phyloP scores from a whole-genome alignment of 2,113 vertebrate species.

The Donacobius atricapilla region DNA sequence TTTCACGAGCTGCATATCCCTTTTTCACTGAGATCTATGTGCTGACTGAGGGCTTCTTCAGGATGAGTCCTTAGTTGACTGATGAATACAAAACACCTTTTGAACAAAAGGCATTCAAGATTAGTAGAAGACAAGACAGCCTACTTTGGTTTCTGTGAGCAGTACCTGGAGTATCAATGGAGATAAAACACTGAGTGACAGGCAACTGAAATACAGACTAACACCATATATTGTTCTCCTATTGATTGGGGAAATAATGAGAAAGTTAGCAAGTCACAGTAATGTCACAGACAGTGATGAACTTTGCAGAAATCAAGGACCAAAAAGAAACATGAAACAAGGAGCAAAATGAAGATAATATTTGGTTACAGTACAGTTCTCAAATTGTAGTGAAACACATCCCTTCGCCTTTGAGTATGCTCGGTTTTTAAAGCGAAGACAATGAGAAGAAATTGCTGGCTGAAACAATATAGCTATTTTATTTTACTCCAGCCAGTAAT shows the following conservation, averaged over 20 bases:
- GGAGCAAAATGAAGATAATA: conserved; percentile 89
- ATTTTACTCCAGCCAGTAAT: conserved; percentile 87
- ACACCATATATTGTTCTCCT: conserved; percentile 85
- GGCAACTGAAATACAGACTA: conserved; percentile 77
- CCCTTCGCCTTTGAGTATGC: conserved; percentile 83
- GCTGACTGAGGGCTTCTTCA: conserved; percentile 91
- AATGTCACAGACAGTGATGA: conserved; percentile 78
- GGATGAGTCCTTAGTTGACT: conserved; percentile 89
- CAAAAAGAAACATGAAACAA: conserved; percentile 92
- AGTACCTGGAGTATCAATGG: conserved; percentile 80
- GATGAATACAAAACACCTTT: conserved; percentile 89
- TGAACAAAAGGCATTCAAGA: conserved; percentile 87
- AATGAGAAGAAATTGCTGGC: conserved; percentile 86
- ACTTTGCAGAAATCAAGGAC: conserved; percentile 81
- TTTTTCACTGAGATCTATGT: conserved; percentile 78
- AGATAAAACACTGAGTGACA: conserved; percentile 85
- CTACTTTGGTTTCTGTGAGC: conserved; percentile 86
- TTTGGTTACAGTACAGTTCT: conserved; percentile 88
- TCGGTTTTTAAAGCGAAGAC: conserved; percentile 86
- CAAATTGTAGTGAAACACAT: conserved; percentile 88
- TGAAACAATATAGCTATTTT: conserved; percentile 93
- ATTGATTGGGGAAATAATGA: conserved; percentile 82
- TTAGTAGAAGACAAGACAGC: conserved; percentile 85
- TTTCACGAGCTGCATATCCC: conserved; percentile 82
- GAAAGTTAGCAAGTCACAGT: conserved; percentile 72